Percentiles rank a stretch among this genome's conserved stretches.
These are phyloP conservation scores for Indicator indicator DNA, from an alignment of 2,113 vertebrate genomes.

Conservation along the genomic window DNA sequence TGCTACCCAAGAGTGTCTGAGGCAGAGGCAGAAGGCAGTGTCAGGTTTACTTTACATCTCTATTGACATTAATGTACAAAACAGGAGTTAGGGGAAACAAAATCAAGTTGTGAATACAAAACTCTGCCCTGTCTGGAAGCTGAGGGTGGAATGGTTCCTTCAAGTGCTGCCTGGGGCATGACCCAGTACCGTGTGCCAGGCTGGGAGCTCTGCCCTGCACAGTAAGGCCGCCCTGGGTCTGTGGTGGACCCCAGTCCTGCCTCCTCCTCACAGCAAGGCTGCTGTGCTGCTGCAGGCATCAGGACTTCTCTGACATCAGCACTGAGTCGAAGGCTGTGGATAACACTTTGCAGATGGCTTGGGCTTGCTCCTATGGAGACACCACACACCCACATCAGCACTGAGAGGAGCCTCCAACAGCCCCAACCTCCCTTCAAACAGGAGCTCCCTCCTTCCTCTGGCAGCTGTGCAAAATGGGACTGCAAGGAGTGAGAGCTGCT, in stretches of 20 bases:
- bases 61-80: constrained; percentile 50
- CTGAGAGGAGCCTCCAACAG: neutral
- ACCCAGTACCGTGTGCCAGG: constrained; percentile 22
- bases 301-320: constrained; percentile 88
- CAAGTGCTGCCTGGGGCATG: neutral
- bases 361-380: constrained; percentile 87
- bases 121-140: neutral
- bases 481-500: neutral
- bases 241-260: neutral
- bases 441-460: neutral
- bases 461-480: neutral
- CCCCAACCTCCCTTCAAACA: neutral
- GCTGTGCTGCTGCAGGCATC: constrained; percentile 33
- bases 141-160: neutral
- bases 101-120: constrained; percentile 32
- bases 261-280: neutral
- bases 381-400: neutral
- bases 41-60: constrained; percentile 57
- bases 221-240: neutral
- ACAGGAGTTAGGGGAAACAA: neutral
- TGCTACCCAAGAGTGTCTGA: neutral
- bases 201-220: neutral
- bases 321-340: constrained; percentile 92
- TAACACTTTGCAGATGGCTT: constrained; percentile 95
- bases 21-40: neutral